Conservation (phyloP, 37 sponge, comb jelly and placozoan species). For the Chondrosia reniformis region DNA sequence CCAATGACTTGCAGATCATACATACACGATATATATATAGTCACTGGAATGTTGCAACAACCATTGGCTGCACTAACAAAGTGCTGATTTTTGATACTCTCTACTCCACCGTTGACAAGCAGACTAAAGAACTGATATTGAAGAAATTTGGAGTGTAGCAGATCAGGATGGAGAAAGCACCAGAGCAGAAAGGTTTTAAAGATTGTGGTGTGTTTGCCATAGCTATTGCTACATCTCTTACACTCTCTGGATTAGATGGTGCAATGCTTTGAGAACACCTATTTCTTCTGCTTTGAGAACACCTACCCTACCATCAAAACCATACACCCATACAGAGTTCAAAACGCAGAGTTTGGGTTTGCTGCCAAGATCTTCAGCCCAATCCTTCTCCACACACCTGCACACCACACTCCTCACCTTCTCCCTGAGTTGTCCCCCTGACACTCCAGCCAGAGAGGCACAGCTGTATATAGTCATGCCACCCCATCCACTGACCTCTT, state of each 20-base stretch:
- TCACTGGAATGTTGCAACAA: conserved; percentile 51
- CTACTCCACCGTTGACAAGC: conserved; percentile 16
- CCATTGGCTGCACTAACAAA: not conserved
- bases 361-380: no score
- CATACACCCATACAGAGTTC: no score
- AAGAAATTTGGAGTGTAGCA: conserved; percentile 11
- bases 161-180: conserved; percentile 17
- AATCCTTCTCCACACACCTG: no score
- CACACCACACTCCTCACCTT: no score
- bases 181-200: conserved; percentile 24
- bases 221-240: conserved; percentile 23
- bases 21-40: conserved; percentile 31
- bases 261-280: conserved; percentile 26
- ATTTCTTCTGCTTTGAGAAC: conserved; percentile 26
- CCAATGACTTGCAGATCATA: conserved; percentile 33
- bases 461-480: no score
- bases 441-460: no score
- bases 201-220: conserved; percentile 50
- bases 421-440: no score
- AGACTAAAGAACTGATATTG: not conserved
- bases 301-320: not conserved
- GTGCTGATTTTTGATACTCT: conserved; percentile 35
- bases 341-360: no score
- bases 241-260: conserved; percentile 7
- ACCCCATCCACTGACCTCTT: no score